Conservation (phyloP, 2,888 invertebrate species). For the Digitonthophagus gazella region DNA sequence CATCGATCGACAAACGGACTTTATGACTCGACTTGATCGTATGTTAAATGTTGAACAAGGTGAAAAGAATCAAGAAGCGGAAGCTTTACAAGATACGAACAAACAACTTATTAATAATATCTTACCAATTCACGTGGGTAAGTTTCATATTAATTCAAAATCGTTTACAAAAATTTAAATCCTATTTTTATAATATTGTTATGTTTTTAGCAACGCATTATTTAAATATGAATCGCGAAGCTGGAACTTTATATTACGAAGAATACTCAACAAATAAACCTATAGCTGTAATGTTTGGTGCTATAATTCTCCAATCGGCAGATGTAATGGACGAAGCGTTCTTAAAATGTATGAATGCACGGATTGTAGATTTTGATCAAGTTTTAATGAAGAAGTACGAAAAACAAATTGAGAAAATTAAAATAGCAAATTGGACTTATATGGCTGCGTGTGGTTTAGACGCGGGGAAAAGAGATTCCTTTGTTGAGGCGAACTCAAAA, state of each 20-base stretch:
- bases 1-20: slow-evolving; percentile 86
- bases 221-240: slow-evolving; percentile 64
- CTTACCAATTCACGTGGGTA: slow-evolving; percentile 88
- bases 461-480: slow-evolving; percentile 65
- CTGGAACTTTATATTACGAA: slow-evolving; percentile 65
- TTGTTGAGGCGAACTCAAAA: slow-evolving; percentile 36
- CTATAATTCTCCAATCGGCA: slow-evolving; percentile 56
- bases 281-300: slow-evolving; percentile 96
- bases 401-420: slow-evolving; percentile 88
- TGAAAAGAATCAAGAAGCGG: slow-evolving; percentile 64
- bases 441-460: slow-evolving; percentile 96
- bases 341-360: slow-evolving; percentile 70
- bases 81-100: slow-evolving; percentile 83
- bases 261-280: slow-evolving; percentile 65
- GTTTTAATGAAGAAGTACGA: slow-evolving; percentile 41
- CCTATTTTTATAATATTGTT: background rate
- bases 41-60: slow-evolving; percentile 74
- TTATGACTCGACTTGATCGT: slow-evolving; percentile 81
- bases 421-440: slow-evolving; percentile 94
- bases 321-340: slow-evolving; percentile 58
- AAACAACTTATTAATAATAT: slow-evolving; percentile 89
- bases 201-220: slow-evolving; percentile 69
- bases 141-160: slow-evolving; percentile 36
- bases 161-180: background rate
- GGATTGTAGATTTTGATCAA: slow-evolving; percentile 91